Evolutionary conservation across 2,888 invertebrate genomes (phyloP), one percentile per base, ranked within the genome.

Genomic region (Allolobophora icterica): DNA sequence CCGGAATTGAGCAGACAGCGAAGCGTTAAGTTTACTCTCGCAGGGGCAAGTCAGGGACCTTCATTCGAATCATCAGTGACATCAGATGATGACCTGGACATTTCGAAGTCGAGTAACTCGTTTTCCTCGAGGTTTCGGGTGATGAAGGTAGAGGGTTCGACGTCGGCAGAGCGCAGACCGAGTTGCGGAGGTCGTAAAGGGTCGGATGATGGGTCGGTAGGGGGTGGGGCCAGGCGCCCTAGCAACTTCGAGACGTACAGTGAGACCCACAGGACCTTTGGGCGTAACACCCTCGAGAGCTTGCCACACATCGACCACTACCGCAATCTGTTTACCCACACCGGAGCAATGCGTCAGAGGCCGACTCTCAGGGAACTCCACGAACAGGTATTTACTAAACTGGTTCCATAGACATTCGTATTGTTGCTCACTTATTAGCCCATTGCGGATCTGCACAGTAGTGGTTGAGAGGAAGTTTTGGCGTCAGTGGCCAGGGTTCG

Each of bases 251-350:
- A 87, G 34, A 87, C 87, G 19, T 87, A 87, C 71, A 71, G 71
- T 87, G 87, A 87, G 35, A 84, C 84, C 52, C 90, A 71, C 52
- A 90, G 87, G 87, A 94, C 94, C 91, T 93, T 95, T 90, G 93
- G 94, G 58, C 93, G 93, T 89, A 96, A 97, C 91, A 97, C 97
- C 0, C 96, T 97, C 93, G 98, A 98, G 95, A 97, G 97, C 2
- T 95, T 98, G 87, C 98, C 98, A 0, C 96, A 97, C 91, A 96
- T 97, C 95, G 97, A 98, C 94, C 97, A 98, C 95, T 98, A 98
- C 94, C 96, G 97, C 30, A 92, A 92, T 83, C 89, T 91, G 19
- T 34, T 89, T 45, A 45, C 91, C 24, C n/a, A n/a, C n/a, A 93
- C 94, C 89, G 94, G 94, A 19, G 94, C 94, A 40, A 40, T 90